Evolutionary conservation across 2,888 invertebrate genomes (phyloP).

Genomic region (Antheraea yamamai): DNA sequence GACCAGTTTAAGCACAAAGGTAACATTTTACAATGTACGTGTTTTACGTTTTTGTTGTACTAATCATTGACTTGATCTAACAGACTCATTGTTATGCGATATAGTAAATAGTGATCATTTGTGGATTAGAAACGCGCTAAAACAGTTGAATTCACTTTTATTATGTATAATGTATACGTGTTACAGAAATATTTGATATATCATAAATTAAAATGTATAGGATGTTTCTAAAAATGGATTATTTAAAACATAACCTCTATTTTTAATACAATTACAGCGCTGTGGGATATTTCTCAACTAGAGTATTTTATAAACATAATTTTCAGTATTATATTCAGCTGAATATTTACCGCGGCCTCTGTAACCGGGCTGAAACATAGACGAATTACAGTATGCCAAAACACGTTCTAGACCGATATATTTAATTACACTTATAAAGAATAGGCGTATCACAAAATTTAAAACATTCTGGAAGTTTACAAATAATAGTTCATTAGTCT

Average conservation of each 20-base stretch:
- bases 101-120: neutral
- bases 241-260: neutral
- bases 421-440: neutral
- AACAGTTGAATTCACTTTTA: neutral
- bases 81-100: neutral
- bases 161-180: too few species aligned
- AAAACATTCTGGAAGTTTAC: neutral
- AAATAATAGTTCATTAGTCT: neutral
- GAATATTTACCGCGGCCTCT: too few species aligned
- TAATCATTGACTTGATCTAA: neutral
- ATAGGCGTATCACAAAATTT: neutral
- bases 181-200: neutral
- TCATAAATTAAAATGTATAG: neutral
- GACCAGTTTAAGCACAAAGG: neutral
- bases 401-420: too few species aligned
- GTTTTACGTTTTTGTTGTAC: constrained; percentile 22
- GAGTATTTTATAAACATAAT: neutral
- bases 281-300: neutral
- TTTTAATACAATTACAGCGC: neutral
- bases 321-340: too few species aligned
- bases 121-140: neutral
- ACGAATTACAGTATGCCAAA: too few species aligned
- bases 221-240: neutral
- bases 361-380: too few species aligned
- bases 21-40: constrained; percentile 39